Evolutionary conservation across 1,140 invertebrate species (phyloP).

Genomic region (Potamilus streckersoni): DNA sequence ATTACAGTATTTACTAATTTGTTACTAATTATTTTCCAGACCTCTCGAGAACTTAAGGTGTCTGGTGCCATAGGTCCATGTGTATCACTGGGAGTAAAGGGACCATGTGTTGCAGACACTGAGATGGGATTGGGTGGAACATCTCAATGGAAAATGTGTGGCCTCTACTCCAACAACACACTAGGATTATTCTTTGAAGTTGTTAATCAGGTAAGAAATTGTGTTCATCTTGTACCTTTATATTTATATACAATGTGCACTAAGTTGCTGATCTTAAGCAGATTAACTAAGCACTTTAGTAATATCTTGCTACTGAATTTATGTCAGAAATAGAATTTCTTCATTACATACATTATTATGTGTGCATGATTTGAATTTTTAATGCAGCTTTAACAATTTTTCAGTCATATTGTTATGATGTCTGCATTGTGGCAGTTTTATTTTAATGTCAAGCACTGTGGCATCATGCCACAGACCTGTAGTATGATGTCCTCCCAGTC

Average conservation of each 20-base stretch:
- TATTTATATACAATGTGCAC: too few relatives aligned
- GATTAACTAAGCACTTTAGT: background rate
- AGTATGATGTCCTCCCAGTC: too few relatives aligned
- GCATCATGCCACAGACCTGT: too few relatives aligned
- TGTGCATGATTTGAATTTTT: too few relatives aligned
- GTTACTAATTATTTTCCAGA: slow-evolving; percentile 68
- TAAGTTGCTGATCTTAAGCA: background rate
- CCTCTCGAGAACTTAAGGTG: slow-evolving; percentile 76
- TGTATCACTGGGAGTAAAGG: slow-evolving; percentile 92
- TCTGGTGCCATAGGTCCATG: slow-evolving; percentile 97
- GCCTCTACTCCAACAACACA: slow-evolving; percentile 91
- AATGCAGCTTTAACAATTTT: too few relatives aligned
- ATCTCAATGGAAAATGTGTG: slow-evolving; percentile 98
- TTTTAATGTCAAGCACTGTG: too few relatives aligned
- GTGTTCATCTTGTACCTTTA: too few relatives aligned
- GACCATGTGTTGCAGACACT: slow-evolving; percentile 90
- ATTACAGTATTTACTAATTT: background rate
- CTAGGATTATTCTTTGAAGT: slow-evolving; percentile 97
- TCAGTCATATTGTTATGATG: too few relatives aligned
- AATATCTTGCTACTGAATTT: too few relatives aligned
- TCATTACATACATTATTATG: too few relatives aligned
- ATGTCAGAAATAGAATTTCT: too few relatives aligned
- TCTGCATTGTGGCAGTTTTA: too few relatives aligned
- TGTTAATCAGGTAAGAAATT: slow-evolving; percentile 80
- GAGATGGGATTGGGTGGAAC: slow-evolving; percentile 96